These are phyloP conservation scores for Malachius bipustulatus DNA, from an alignment of 2,888 invertebrate genomes.

Conservation along the genomic window DNA sequence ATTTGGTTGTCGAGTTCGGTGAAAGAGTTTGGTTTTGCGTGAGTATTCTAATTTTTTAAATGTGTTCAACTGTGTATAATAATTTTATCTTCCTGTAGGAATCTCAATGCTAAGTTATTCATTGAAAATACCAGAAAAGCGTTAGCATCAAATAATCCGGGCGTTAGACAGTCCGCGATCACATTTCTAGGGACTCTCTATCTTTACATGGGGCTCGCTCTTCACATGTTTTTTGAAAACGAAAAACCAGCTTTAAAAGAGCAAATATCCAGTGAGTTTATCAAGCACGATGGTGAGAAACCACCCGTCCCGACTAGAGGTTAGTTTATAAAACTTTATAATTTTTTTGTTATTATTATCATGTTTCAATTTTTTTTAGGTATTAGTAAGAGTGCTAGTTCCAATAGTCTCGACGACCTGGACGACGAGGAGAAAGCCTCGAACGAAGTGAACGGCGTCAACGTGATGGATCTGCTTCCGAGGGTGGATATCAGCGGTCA, in stretches of 20 bases:
- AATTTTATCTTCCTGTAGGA: constrained; percentile 25
- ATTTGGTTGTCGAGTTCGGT: constrained; percentile 69
- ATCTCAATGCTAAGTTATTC: constrained; percentile 57
- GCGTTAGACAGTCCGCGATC: constrained; percentile 67
- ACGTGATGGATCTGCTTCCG: constrained; percentile 60
- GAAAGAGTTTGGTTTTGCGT: constrained; percentile 78
- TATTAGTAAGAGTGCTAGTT: constrained; percentile 41
- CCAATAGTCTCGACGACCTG: constrained; percentile 40
- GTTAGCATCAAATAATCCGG: constrained; percentile 72
- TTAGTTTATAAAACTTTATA: constrained; percentile 6
- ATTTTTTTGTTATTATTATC: constrained; percentile 3
- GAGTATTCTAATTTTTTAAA: constrained; percentile 32
- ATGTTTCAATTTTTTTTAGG: constrained; percentile 12
- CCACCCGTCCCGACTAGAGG: constrained; percentile 67
- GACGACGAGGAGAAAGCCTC: constrained; percentile 36
- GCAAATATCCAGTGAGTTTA: constrained; percentile 75
- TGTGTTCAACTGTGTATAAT: no score
- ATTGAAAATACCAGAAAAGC: constrained; percentile 74
- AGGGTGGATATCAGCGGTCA: constrained; percentile 70
- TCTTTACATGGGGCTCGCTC: constrained; percentile 64
- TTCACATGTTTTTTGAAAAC: constrained; percentile 69
- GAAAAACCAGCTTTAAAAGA: constrained; percentile 78
- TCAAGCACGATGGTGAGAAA: constrained; percentile 63
- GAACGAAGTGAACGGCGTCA: constrained; percentile 34
- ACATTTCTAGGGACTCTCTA: constrained; percentile 64